Conservation (phyloP, 2,797 vertebrate species). For the Sciurus carolinensis region DNA sequence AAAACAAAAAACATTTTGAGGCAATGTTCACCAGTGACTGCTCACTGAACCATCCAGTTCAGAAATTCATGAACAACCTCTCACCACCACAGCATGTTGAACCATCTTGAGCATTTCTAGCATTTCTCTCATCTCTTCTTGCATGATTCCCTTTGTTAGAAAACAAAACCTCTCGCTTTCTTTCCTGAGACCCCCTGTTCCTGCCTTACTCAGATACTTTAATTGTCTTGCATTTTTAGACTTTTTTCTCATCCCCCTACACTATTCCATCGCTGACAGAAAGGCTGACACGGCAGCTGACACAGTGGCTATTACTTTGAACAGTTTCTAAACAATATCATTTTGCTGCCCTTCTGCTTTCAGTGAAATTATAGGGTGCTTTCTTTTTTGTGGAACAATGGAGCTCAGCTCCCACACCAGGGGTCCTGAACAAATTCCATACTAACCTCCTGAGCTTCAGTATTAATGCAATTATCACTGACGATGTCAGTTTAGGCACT, state of each 20-base stretch:
- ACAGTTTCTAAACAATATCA: constrained; percentile 87
- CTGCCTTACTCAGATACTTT: constrained; percentile 73
- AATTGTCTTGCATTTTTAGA: constrained; percentile 80
- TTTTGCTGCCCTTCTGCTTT: constrained; percentile 86
- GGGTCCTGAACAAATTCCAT: constrained; percentile 73
- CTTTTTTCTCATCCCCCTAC: constrained; percentile 45
- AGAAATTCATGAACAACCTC: neutral
- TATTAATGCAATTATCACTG: constrained; percentile 86
- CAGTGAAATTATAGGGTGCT: constrained; percentile 88
- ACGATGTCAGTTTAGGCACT: constrained; percentile 77
- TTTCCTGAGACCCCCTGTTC: neutral
- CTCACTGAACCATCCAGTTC: neutral
- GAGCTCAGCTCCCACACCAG: constrained; percentile 61
- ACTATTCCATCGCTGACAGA: constrained; percentile 82
- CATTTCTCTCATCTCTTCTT: neutral
- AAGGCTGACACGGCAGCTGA: constrained; percentile 84
- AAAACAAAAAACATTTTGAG: neutral
- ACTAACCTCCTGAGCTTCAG: neutral
- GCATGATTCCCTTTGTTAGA: constrained; percentile 16
- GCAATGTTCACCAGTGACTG: neutral
- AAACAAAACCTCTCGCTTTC: constrained; percentile 69
- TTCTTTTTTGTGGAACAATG: constrained; percentile 87
- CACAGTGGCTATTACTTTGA: constrained; percentile 85
- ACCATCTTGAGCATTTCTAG: neutral
- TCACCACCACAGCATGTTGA: neutral